Base-by-base conservation (phyloP, 2,888 invertebrate genomes). In the Orchesellides sinensis region DNA sequence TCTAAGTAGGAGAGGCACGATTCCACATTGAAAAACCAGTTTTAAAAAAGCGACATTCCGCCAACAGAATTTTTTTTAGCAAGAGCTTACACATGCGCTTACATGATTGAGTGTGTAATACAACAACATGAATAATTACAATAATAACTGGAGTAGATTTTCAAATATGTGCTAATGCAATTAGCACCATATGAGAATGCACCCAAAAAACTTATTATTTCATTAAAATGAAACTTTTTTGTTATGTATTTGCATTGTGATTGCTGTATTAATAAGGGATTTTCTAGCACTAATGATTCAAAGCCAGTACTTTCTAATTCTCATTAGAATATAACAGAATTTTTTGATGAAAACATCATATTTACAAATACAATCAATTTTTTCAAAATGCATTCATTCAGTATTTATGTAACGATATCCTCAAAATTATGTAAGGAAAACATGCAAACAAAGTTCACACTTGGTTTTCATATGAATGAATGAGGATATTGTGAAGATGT, bases 11-110 rank as follows among this genome's bases (percentile, higher is more conserved):
- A 73, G 45, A 54, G 59, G 59, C 72, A 80, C 59, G 72, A 66
- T 73, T 63, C 47, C 25, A 40, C 40, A 40, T 40, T 54, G 52
- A 63, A 79, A 65, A 79, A 79, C 79, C 79, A 65, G 79, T 79
- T 79, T 79, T 79, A 70, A 49, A 56, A 54, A 70, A 40, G 54
- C 54, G 17, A 68, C 49, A 68, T 68, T 68, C 56, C 10, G 17
- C 40, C 10, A 40, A n/a, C n/a, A 40, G 40, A 40, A 32, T 32
- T 40, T 40, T 40, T 40, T 32, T 63, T 19, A 17, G 35, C 2
- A 17, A 69, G n/a, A 10, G 10, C 40, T 8, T 40, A 14, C n/a
- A n/a, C 40, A n/a, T n/a, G 10, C 40, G 2, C 14, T 40, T 40
- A n/a, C 10, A 8, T 14, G n/a, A 14, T 40, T 2, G 40, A n/a